phyloP scores from a whole-genome alignment of 1,140 invertebrate genomes.

The Elymnias hypermnestra region DNA sequence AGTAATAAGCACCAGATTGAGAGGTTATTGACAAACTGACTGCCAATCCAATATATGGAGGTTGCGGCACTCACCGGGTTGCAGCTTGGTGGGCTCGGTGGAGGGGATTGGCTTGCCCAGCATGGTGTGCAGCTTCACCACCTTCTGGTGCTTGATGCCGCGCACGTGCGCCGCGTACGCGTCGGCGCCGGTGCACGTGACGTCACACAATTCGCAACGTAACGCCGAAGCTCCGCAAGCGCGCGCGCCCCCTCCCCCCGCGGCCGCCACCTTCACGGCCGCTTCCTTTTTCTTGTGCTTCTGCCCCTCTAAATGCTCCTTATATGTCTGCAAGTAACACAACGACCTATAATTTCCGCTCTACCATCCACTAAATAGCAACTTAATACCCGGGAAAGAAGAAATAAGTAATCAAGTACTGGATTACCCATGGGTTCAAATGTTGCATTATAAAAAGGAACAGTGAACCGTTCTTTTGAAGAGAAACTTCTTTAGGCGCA shows the following conservation, averaged over 20 bases:
- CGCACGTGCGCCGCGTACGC: conserved; percentile 98
- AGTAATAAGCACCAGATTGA: too few relatives aligned
- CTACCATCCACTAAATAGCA: too few relatives aligned
- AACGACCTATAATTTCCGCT: too few relatives aligned
- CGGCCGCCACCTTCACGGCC: conserved; percentile 83
- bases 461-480: too few relatives aligned
- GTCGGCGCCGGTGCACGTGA: conserved; percentile 97
- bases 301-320: conserved; percentile 97
- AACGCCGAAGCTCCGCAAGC: conserved; percentile 81
- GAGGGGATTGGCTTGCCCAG: conserved; percentile 98
- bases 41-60: too few relatives aligned
- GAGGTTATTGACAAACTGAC: too few relatives aligned
- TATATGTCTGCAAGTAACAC: conserved; percentile 85
- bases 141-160: conserved; percentile 98
- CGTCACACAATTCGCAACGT: conserved; percentile 95
- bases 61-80: conserved; percentile 44
- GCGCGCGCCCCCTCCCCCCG: conserved; percentile 42
- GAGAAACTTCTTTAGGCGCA: too few relatives aligned
- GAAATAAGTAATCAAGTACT: too few relatives aligned
- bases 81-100: conserved; percentile 91
- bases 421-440: too few relatives aligned
- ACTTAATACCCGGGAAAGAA: too few relatives aligned
- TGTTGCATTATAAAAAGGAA: too few relatives aligned
- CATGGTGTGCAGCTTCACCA: conserved; percentile 96
- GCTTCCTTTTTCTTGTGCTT: conserved; percentile 99